Conservation (phyloP, 2,113 vertebrate species). For the Spheniscus mendiculus region DNA sequence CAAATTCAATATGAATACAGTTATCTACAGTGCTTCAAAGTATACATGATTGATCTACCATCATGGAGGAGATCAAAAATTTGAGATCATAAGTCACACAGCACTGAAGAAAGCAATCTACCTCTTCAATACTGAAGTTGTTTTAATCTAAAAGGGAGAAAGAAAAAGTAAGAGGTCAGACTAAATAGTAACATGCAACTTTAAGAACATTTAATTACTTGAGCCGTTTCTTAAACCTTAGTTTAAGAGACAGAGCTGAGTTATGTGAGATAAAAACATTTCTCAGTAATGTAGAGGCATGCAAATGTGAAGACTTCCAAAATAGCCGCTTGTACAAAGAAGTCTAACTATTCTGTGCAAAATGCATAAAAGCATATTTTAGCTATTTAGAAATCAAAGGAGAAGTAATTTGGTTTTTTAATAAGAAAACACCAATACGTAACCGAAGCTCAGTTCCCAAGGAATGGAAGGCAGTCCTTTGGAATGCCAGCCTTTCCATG, state of each 20-base stretch:
- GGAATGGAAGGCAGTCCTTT: background rate
- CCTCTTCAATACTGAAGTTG: slow-evolving; percentile 62
- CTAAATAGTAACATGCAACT: background rate
- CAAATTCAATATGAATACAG: slow-evolving; percentile 76
- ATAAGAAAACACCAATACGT: background rate
- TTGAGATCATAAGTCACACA: background rate
- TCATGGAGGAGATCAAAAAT: slow-evolving; percentile 52
- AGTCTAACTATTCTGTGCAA: background rate
- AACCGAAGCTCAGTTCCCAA: background rate
- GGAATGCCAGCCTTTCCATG: background rate
- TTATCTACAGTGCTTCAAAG: slow-evolving; percentile 57
- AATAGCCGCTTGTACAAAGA: background rate
- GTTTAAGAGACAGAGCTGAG: background rate
- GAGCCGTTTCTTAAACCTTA: background rate
- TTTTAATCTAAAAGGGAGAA: slow-evolving; percentile 69
- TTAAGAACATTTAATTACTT: background rate
- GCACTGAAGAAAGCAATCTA: background rate
- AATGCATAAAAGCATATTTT: background rate
- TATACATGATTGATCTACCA: slow-evolving; percentile 18
- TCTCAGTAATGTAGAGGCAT: background rate
- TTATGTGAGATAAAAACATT: background rate
- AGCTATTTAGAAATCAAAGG: background rate
- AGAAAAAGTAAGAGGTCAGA: background rate
- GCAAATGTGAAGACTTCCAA: background rate
- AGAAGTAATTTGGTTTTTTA: background rate